A percentile compares a stretch with the other conserved stretches of the same genome.
Conservation (phyloP, 1,140 invertebrate genomes). For the Tetramorium parvispinum region DNA sequence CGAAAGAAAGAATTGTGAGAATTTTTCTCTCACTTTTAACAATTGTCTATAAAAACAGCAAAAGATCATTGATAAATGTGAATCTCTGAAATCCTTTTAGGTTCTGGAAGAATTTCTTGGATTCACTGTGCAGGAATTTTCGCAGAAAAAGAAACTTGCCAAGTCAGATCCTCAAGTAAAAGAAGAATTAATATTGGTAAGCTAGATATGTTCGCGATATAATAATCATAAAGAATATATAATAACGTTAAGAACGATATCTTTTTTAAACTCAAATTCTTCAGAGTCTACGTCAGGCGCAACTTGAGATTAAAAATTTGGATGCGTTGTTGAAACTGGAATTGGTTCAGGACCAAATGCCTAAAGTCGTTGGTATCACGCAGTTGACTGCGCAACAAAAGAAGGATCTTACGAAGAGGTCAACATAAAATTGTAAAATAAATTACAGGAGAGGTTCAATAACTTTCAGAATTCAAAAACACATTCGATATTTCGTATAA, state of each 20-base stretch:
- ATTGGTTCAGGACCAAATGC: slow-evolving; percentile 69
- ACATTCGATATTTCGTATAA: neutral
- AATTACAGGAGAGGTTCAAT: neutral
- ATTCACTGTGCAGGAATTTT: slow-evolving; percentile 77
- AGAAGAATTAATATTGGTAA: slow-evolving; percentile 75
- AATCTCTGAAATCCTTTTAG: slow-evolving; percentile 61
- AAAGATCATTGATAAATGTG: neutral
- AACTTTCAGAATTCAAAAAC: neutral
- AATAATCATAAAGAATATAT: slow-evolving; percentile 6
- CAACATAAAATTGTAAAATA: neutral
- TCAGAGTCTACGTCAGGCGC: slow-evolving; percentile 76
- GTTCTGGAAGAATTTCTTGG: slow-evolving; percentile 79
- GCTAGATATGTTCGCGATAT: neutral
- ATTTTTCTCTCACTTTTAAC: neutral
- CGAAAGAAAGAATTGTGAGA: neutral
- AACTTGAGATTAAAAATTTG: slow-evolving; percentile 73
- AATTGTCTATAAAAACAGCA: neutral
- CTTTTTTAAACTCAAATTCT: slow-evolving; percentile 41
- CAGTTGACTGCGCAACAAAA: slow-evolving; percentile 75
- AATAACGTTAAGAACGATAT: neutral
- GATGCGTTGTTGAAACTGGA: slow-evolving; percentile 81
- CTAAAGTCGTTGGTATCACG: slow-evolving; percentile 72
- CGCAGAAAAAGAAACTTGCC: slow-evolving; percentile 76
- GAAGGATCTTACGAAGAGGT: neutral
- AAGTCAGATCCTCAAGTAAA: slow-evolving; percentile 76